These are phyloP conservation scores for Ephydatia muelleri DNA, from an alignment of 37 sponge, comb jelly and placozoan genomes.

Conservation along the genomic window DNA sequence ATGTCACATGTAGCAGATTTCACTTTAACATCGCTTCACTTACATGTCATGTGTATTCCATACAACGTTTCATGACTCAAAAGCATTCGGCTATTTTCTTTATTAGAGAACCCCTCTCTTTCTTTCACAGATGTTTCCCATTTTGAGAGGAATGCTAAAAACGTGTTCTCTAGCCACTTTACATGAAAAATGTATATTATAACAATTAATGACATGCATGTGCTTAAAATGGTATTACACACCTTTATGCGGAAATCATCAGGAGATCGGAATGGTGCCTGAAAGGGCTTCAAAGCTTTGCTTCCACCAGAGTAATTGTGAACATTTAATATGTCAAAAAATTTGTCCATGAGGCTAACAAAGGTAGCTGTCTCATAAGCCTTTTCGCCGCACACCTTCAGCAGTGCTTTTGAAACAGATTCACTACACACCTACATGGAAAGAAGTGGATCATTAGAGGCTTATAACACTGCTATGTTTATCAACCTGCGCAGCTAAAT, in stretches of 20 bases:
- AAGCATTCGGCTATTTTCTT: slow-evolving; percentile 16
- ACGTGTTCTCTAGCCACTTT: slow-evolving; percentile 41
- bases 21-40: not conserved
- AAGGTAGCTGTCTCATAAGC: slow-evolving; percentile 39
- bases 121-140: slow-evolving; percentile 28
- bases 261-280: slow-evolving; percentile 16
- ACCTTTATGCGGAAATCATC: slow-evolving; percentile 36
- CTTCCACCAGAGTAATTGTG: slow-evolving; percentile 12
- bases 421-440: slow-evolving; percentile 40
- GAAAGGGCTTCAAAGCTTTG: slow-evolving; percentile 23
- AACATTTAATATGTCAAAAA: slow-evolving; percentile 50
- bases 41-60: slow-evolving; percentile 44
- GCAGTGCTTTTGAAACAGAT: slow-evolving; percentile 30
- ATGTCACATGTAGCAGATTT: not conserved
- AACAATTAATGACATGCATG: not conserved
- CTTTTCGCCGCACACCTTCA: not conserved
- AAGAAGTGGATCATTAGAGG: not conserved
- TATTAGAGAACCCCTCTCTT: not conserved
- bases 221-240: too few species aligned
- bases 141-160: slow-evolving; percentile 27
- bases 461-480: too few species aligned
- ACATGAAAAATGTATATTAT: not conserved
- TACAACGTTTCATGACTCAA: slow-evolving; percentile 35
- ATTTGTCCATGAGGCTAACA: slow-evolving; percentile 26
- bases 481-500: slow-evolving; percentile 43